These are phyloP conservation scores for Nothoprocta pentlandii DNA, from an alignment of 2,113 vertebrate genomes.

Conservation along the genomic window DNA sequence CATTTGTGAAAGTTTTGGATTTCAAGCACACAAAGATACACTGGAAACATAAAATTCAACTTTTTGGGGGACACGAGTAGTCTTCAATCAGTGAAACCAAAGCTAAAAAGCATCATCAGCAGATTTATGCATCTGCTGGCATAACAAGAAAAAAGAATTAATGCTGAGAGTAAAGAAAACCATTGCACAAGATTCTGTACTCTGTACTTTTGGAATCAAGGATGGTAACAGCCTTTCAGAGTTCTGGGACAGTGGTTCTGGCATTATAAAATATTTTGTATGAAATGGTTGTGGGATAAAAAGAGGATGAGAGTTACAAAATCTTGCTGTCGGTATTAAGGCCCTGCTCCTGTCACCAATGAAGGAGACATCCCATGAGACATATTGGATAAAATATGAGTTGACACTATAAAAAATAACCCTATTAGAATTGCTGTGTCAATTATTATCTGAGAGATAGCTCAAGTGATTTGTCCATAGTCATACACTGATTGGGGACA, in stretches of 20 bases:
- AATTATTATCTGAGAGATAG: slow-evolving; percentile 64
- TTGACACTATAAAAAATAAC: slow-evolving; percentile 68
- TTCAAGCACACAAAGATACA: not conserved
- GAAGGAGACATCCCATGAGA: slow-evolving; percentile 31
- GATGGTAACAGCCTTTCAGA: slow-evolving; percentile 57
- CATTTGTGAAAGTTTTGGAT: not conserved
- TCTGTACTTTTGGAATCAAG: slow-evolving; percentile 5
- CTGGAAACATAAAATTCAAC: not conserved
- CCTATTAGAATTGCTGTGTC: slow-evolving; percentile 57
- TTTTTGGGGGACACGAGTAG: not conserved
- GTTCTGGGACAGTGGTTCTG: slow-evolving; percentile 27
- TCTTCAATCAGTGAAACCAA: not conserved
- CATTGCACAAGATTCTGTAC: slow-evolving; percentile 27
- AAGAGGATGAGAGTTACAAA: slow-evolving; percentile 9
- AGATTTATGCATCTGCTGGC: slow-evolving; percentile 27
- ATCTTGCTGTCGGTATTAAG: slow-evolving; percentile 30
- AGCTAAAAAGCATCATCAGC: not conserved
- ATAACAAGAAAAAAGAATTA: slow-evolving; percentile 42
- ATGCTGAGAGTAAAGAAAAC: slow-evolving; percentile 51
- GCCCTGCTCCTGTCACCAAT: not conserved
- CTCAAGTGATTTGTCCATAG: slow-evolving; percentile 69
- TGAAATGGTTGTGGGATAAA: slow-evolving; percentile 8
- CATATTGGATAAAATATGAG: not conserved
- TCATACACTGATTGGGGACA: slow-evolving; percentile 30
- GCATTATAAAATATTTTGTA: slow-evolving; percentile 34